Evolutionary conservation across 2,888 invertebrate species (phyloP).

Genomic region (Ichneumoninae sp.): DNA sequence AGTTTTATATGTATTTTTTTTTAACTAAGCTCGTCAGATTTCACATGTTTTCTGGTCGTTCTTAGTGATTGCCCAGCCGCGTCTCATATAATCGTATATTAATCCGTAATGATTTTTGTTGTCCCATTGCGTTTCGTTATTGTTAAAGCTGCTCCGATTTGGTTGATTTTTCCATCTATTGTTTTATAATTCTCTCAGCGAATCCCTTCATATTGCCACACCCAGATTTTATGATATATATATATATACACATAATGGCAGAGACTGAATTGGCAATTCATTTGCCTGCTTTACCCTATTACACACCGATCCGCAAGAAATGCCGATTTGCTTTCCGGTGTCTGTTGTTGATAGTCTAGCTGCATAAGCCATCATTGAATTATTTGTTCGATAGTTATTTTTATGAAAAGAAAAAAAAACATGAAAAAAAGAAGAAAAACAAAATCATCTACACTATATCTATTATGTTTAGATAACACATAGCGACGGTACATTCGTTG

Average conservation of each 20-base stretch:
- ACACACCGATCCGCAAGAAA: constrained; percentile 50
- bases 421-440: constrained; percentile 47
- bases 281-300: constrained; percentile 53
- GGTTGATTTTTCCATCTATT: constrained; percentile 15
- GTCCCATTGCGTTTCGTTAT: background rate
- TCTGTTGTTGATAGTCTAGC: constrained; percentile 74
- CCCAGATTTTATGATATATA: constrained; percentile 22
- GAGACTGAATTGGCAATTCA: constrained; percentile 60
- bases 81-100: constrained; percentile 1
- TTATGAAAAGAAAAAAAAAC: constrained; percentile 55
- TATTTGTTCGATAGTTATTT: constrained; percentile 69
- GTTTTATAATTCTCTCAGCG: background rate
- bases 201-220: constrained; percentile 35
- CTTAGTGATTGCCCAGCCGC: constrained; percentile 16
- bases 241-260: constrained; percentile 13
- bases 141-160: constrained; percentile 3
- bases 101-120: background rate
- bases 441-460: constrained; percentile 40
- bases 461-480: constrained; percentile 48
- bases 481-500: constrained; percentile 17
- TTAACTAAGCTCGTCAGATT: background rate
- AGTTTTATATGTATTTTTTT: constrained; percentile 1
- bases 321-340: constrained; percentile 72
- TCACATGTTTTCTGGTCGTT: constrained; percentile 10
- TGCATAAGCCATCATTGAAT: constrained; percentile 72